Conservation (phyloP, 2,113 vertebrate genomes). For the Leptobrachium ailaonicum region DNA sequence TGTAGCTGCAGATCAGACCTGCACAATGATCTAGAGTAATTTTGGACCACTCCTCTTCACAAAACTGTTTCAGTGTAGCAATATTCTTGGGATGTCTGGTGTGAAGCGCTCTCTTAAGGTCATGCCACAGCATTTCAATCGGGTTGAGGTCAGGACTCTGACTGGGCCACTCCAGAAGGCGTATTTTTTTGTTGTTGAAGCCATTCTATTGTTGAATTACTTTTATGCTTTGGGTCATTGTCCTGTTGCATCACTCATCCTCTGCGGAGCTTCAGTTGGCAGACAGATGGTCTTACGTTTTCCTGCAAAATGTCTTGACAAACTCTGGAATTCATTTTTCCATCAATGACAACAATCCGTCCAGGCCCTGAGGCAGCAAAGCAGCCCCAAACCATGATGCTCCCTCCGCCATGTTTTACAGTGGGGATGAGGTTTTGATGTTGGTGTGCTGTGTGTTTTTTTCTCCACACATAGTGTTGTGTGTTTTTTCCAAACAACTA, state of each 20-base stretch:
- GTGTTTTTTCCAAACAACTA: neutral
- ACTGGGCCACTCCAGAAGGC: neutral
- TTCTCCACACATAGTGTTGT: neutral
- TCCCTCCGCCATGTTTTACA: conserved; percentile 1
- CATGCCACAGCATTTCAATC: neutral
- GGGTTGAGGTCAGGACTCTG: conserved; percentile 5
- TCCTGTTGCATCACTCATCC: neutral
- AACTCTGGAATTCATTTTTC: neutral
- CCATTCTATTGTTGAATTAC: neutral
- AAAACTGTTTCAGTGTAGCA: no score
- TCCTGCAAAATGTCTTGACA: conserved; percentile 16
- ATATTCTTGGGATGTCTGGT: no score
- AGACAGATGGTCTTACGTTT: neutral
- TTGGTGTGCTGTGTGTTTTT: conserved; percentile 11
- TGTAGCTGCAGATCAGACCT: no score
- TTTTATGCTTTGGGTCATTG: neutral
- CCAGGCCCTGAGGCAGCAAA: conserved; percentile 8
- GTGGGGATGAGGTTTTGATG: conserved; percentile 3
- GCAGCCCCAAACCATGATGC: conserved; percentile 13
- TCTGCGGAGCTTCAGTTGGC: neutral
- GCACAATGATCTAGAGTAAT: no score
- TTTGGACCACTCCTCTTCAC: no score
- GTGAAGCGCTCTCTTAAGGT: neutral
- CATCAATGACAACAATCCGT: conserved; percentile 7
- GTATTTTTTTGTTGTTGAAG: neutral